Percentiles rank a stretch among this genome's conserved stretches.
Evolutionary conservation across 1,140 invertebrate genomes (phyloP).

Genomic region (Lucilia sericata): DNA sequence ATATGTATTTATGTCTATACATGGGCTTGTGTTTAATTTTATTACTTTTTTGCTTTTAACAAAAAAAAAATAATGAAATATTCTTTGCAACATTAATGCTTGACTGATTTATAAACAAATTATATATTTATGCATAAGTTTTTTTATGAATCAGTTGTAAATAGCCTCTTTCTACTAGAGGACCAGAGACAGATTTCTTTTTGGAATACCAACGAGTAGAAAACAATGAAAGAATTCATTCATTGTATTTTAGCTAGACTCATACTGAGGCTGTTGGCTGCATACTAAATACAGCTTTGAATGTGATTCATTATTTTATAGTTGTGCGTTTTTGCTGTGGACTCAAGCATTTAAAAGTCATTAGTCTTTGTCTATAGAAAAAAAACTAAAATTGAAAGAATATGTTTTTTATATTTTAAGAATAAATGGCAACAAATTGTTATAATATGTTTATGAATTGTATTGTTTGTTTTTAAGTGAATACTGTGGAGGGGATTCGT

Average conservation of each 20-base stretch:
- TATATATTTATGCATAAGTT: neutral
- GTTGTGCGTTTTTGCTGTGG: neutral
- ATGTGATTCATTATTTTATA: neutral
- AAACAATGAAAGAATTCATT: too few species aligned
- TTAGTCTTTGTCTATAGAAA: neutral
- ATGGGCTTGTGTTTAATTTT: too few species aligned
- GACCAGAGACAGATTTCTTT: neutral
- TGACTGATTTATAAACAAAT: neutral
- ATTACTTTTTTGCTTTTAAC: too few species aligned
- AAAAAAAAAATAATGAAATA: too few species aligned
- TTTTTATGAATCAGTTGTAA: neutral
- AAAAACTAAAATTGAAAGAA: neutral
- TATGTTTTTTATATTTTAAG: neutral
- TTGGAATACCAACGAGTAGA: neutral
- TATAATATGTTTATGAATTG: neutral
- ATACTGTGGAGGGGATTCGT: too few species aligned
- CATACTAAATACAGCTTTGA: constrained; percentile 12
- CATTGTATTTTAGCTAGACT: too few species aligned
- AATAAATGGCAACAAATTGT: neutral
- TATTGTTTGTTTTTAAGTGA: neutral
- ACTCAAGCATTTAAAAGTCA: neutral
- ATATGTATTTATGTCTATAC: too few species aligned
- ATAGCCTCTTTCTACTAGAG: neutral
- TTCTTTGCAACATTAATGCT: neutral
- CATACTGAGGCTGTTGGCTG: neutral